Base-by-base conservation (phyloP, 2,888 invertebrate genomes). In the Platerodrilus igneus region DNA sequence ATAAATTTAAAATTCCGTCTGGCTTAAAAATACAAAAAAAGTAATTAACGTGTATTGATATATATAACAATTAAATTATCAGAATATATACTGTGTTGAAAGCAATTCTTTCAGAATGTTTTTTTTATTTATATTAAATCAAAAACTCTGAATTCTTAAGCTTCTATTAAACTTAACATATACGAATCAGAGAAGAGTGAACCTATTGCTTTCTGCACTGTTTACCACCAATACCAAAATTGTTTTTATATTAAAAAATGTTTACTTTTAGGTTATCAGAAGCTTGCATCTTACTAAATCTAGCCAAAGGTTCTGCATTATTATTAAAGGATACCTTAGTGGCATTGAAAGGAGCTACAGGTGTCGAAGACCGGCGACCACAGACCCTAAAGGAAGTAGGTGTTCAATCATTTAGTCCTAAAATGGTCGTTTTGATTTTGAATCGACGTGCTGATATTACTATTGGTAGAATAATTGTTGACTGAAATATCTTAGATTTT, bases 221-320 rank as follows among this genome's bases (percentile, higher is more conserved):
- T n/a, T n/a, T n/a, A n/a, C n/a, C n/a, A n/a, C n/a, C 7, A 4
- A 27, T 27, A 15, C 6, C 10, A 17, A 3, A 6, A 6, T 29
- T 17, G 7, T 3, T 9, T 17, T 16, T 29, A 16, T 17, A 3
- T 17, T 4, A 2, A 15, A n/a, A 15, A 21, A 21, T 4, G 9
- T 18, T 18, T 4, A 0, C 35, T 64, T 66, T 41, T 61, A 88
- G 88, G 57, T 70, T 87, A 21, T 70, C 79, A 45, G 90, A 91
- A 62, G 78, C 86, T 0, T 84, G 84, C 61, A 76, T 75, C 49
- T 69, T 92, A 22, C 68, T 92, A 21, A 87, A 82, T 53, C 68
- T 89, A 53, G 77, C 83, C 26, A 76, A 81, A 54, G 90, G 89
- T 1, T 84, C 87, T 20, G 88, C 89, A 0, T 71, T 88, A 28